phyloP scores from a whole-genome alignment of 2,888 invertebrate species.

The Camptogramma bilineatum region DNA sequence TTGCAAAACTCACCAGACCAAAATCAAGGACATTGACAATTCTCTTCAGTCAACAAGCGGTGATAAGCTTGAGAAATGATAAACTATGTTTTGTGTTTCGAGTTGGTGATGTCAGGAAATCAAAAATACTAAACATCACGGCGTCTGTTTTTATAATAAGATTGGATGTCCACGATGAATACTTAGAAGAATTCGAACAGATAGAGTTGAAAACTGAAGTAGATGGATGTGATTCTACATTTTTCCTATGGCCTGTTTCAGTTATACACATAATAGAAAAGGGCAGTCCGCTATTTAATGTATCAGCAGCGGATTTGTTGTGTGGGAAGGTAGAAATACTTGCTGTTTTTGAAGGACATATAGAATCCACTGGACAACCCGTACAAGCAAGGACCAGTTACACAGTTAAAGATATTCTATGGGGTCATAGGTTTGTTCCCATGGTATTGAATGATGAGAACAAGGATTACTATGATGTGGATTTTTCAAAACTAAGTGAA shows the following conservation, averaged over 20 bases:
- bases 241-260: conserved; percentile 98
- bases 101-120: conserved; percentile 97
- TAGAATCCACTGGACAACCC: conserved; percentile 94
- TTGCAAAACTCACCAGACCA: conserved; percentile 97
- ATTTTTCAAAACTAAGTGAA: conserved; percentile 94
- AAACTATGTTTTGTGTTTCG: conserved; percentile 94
- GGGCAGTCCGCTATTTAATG: conserved; percentile 93
- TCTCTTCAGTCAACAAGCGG: conserved; percentile 95
- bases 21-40: conserved; percentile 97
- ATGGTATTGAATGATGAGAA: conserved; percentile 91
- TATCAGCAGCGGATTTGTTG: conserved; percentile 95
- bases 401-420: conserved; percentile 91
- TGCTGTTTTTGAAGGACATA: conserved; percentile 94
- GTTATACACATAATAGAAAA: conserved; percentile 96
- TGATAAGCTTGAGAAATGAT: conserved; percentile 94
- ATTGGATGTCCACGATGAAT: conserved; percentile 91
- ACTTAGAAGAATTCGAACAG: conserved; percentile 91
- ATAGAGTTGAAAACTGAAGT: conserved; percentile 90
- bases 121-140: conserved; percentile 97
- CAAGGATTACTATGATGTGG: conserved; percentile 91
- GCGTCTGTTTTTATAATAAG: conserved; percentile 94
- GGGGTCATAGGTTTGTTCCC: conserved; percentile 94
- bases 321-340: conserved; percentile 94
- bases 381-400: conserved; percentile 94
- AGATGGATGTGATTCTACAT: conserved; percentile 95